Conservation (phyloP, 2,888 invertebrate genomes). For the Orchesella flavescens region DNA sequence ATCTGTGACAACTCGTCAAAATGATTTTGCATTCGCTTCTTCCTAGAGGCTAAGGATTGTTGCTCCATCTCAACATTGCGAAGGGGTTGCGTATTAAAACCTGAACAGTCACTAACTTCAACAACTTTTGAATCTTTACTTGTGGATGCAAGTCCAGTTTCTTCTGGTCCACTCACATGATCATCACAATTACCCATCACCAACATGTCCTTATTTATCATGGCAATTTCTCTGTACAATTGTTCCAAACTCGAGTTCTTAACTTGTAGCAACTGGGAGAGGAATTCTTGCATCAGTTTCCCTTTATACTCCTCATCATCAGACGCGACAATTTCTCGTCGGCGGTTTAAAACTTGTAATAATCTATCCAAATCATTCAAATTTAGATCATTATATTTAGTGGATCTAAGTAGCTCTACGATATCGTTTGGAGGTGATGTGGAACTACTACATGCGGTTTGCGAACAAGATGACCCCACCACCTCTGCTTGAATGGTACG, state of each 20-base stretch:
- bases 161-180: conserved; percentile 73
- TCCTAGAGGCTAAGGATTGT: too few species aligned
- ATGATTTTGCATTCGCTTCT: conserved; percentile 89
- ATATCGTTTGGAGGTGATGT: conserved; percentile 64
- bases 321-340: conserved; percentile 86
- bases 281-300: conserved; percentile 87
- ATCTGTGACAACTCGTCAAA: conserved; percentile 92
- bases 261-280: conserved; percentile 83
- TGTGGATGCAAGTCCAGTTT: too few species aligned
- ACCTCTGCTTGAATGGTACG: conserved; percentile 67
- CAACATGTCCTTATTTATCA: conserved; percentile 84
- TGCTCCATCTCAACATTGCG: too few species aligned
- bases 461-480: conserved; percentile 33
- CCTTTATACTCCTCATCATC: conserved; percentile 87
- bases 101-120: too few species aligned
- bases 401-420: conserved; percentile 72
- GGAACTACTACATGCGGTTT: conserved; percentile 76
- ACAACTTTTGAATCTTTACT: conserved; percentile 44
- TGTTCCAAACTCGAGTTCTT: conserved; percentile 82
- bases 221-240: conserved; percentile 81
- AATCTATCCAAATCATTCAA: too few species aligned
- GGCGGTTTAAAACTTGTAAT: conserved; percentile 84
- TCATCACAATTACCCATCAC: conserved; percentile 80
- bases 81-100: too few species aligned
- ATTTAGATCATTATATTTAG: conserved; percentile 81